These are phyloP conservation scores for Halesus radiatus DNA, from an alignment of 1,140 invertebrate genomes.

Conservation along the genomic window DNA sequence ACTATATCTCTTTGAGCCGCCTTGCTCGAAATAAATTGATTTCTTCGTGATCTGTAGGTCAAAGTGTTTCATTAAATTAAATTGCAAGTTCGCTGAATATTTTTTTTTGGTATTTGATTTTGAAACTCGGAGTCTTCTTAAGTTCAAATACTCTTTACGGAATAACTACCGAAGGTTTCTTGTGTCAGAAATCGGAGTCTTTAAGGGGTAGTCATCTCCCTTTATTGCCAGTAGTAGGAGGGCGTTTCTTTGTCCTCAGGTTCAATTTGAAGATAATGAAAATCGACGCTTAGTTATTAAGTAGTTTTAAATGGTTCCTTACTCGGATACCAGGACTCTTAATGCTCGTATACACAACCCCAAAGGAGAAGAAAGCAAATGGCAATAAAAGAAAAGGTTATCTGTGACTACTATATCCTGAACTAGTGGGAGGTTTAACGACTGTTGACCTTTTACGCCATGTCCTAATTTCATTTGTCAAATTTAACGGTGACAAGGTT, in stretches of 20 bases:
- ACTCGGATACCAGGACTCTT: constrained; percentile 23
- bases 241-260: constrained; percentile 59
- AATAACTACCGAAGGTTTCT: too few species aligned
- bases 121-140: not conserved
- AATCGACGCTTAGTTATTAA: constrained; percentile 56
- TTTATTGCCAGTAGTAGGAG: not conserved
- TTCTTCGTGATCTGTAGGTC: too few species aligned
- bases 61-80: too few species aligned
- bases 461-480: not conserved
- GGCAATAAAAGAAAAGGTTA: not conserved
- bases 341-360: constrained; percentile 7
- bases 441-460: not conserved
- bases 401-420: not conserved
- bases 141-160: too few species aligned
- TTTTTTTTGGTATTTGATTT: constrained; percentile 7
- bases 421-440: not conserved
- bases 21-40: too few species aligned
- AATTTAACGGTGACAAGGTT: too few species aligned
- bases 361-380: not conserved
- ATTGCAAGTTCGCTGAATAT: too few species aligned
- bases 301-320: constrained; percentile 56
- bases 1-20: too few species aligned
- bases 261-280: constrained; percentile 59
- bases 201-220: too few species aligned
- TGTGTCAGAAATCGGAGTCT: too few species aligned